phyloP scores from a whole-genome alignment of 35 echinoderm and acorn worm species.

The Stichopus chloronotus region DNA sequence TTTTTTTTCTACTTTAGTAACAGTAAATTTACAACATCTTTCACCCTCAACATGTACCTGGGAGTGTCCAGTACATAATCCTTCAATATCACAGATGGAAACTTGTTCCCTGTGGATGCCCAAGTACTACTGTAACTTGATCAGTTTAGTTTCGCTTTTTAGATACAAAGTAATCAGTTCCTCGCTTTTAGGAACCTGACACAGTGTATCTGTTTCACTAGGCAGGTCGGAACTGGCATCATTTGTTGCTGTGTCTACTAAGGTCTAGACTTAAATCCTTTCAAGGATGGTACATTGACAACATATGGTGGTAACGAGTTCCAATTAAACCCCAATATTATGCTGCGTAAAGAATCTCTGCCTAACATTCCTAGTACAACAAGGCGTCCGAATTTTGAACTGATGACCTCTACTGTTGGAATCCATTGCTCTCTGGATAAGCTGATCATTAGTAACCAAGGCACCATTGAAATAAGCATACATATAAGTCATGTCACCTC shows the following conservation, averaged over 20 bases:
- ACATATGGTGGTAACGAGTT: too few species aligned
- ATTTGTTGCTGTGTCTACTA: background rate
- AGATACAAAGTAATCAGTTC: background rate
- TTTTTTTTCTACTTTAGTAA: background rate
- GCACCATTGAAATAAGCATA: too few species aligned
- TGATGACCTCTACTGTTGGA: too few species aligned
- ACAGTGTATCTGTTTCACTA: background rate
- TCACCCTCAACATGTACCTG: constrained; percentile 24
- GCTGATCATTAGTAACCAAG: too few species aligned
- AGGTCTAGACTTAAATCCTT: too few species aligned
- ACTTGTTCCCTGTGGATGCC: constrained; percentile 27
- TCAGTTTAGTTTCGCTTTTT: constrained; percentile 20
- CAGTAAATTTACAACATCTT: background rate
- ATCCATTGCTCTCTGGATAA: too few species aligned
- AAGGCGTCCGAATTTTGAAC: too few species aligned
- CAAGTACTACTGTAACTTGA: background rate
- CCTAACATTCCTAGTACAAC: too few species aligned
- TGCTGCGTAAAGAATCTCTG: too few species aligned
- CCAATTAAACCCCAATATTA: too few species aligned
- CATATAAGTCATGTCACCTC: too few species aligned
- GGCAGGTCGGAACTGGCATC: background rate
- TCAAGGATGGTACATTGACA: too few species aligned
- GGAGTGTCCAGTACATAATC: constrained; percentile 56
- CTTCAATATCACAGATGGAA: constrained; percentile 48
- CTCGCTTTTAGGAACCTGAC: background rate